Percentiles rank a stretch among this genome's conserved stretches.
Evolutionary conservation across 2,888 invertebrate species (phyloP).

Genomic region (Netelia fuscicornis): DNA sequence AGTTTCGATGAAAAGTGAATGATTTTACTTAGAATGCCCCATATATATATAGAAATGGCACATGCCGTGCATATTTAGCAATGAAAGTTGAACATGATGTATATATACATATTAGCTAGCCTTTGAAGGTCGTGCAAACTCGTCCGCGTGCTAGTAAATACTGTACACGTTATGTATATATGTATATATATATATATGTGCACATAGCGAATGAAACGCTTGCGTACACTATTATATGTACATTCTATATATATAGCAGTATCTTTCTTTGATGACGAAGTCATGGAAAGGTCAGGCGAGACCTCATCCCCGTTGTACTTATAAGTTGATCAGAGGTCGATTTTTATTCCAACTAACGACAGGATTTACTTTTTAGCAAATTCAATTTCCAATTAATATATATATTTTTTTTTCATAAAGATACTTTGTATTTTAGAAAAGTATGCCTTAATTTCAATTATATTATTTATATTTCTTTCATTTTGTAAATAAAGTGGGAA

Average conservation of each 20-base stretch:
- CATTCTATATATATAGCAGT: background rate
- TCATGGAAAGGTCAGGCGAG: conserved; percentile 59
- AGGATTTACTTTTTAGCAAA: too few relatives aligned
- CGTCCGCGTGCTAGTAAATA: conserved; percentile 21
- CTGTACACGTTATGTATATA: conserved; percentile 1
- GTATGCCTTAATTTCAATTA: too few relatives aligned
- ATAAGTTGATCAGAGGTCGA: background rate
- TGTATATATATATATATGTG: background rate
- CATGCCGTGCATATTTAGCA: conserved; percentile 25
- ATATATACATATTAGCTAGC: conserved; percentile 27
- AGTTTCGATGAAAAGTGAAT: background rate
- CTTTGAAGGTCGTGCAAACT: conserved; percentile 58
- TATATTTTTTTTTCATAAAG: too few relatives aligned
- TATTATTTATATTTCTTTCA: too few relatives aligned
- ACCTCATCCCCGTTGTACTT: background rate
- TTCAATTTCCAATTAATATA: too few relatives aligned
- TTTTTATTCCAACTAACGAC: background rate
- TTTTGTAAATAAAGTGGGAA: too few relatives aligned
- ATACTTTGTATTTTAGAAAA: too few relatives aligned
- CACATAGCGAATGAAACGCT: background rate
- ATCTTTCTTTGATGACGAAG: conserved; percentile 50
- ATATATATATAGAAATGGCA: background rate
- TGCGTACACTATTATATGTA: background rate
- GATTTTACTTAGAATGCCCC: background rate
- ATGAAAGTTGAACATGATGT: conserved; percentile 38